A percentile compares a stretch with the other conserved stretches of the same genome.
phyloP scores from a whole-genome alignment of 2,797 vertebrate genomes.

The Lerista edwardsae region DNA sequence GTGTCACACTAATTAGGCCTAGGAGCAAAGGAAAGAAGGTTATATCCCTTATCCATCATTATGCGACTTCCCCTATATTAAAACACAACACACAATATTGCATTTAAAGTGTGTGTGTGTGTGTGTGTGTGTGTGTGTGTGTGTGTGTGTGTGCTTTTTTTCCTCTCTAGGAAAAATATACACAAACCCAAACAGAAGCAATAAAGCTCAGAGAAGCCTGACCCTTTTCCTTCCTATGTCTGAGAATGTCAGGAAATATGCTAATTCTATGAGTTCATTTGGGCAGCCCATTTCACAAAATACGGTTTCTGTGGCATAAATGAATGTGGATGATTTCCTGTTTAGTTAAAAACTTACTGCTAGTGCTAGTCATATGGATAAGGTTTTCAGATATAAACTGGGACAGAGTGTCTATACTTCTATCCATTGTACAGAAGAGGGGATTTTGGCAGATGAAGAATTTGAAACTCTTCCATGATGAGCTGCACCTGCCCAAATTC shows the following conservation, averaged over 20 bases:
- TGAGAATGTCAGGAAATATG: constrained; percentile 37
- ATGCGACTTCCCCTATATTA: constrained; percentile 38
- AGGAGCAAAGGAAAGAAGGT: constrained; percentile 47
- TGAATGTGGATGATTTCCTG: not conserved
- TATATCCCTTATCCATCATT: constrained; percentile 43
- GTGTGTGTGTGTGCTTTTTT: no score
- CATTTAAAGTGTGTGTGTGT: not conserved
- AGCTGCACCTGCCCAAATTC: no score
- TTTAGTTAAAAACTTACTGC: not conserved
- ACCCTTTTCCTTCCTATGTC: constrained; percentile 26
- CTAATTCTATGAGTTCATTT: constrained; percentile 12
- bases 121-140: no score
- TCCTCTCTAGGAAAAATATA: constrained; percentile 10
- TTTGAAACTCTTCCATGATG: no score
- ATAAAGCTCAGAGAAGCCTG: constrained; percentile 7
- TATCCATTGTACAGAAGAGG: no score
- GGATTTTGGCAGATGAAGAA: no score
- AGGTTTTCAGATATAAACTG: no score
- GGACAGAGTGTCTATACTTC: no score
- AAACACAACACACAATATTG: constrained; percentile 25
- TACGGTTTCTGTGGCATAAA: not conserved
- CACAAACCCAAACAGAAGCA: constrained; percentile 5
- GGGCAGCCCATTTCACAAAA: not conserved
- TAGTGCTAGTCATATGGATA: not conserved
- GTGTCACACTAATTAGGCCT: constrained; percentile 56